phyloP scores from a whole-genome alignment of 2,888 invertebrate genomes.

The Brassicogethes aeneus region DNA sequence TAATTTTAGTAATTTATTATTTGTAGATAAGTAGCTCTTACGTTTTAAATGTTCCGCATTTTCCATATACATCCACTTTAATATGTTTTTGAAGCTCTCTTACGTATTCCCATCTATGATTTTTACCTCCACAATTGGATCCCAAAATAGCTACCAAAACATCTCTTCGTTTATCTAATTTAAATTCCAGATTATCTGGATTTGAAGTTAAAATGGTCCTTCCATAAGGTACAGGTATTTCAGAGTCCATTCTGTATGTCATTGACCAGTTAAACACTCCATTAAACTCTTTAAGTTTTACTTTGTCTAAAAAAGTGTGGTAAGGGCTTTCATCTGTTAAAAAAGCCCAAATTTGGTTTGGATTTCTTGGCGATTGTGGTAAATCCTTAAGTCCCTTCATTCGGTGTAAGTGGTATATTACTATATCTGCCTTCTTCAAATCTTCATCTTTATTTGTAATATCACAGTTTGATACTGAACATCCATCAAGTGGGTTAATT shows the following conservation, averaged over 20 bases:
- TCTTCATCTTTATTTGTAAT: constrained; percentile 47
- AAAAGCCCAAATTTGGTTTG: constrained; percentile 59
- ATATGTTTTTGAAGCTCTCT: constrained; percentile 50
- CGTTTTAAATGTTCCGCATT: constrained; percentile 46
- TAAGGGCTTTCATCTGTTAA: constrained; percentile 59
- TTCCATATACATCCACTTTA: constrained; percentile 48
- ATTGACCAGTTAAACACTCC: constrained; percentile 66
- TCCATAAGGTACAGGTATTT: constrained; percentile 59
- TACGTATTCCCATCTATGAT: constrained; percentile 46
- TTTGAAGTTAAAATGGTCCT: constrained; percentile 40
- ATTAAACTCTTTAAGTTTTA: constrained; percentile 41
- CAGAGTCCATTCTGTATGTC: constrained; percentile 55
- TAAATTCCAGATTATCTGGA: constrained; percentile 11
- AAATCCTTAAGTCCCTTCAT: constrained; percentile 41
- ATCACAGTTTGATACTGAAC: constrained; percentile 54
- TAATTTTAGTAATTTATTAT: constrained; percentile 4
- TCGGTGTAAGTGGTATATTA: constrained; percentile 51
- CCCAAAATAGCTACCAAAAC: constrained; percentile 47
- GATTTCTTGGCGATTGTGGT: constrained; percentile 41
- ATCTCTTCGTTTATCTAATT: constrained; percentile 38
- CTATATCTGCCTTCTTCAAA: constrained; percentile 51
- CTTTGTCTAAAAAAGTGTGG: constrained; percentile 44
- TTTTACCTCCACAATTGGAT: constrained; percentile 48
- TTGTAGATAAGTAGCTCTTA: too few species aligned
- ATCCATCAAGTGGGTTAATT: constrained; percentile 46